phyloP scores from a whole-genome alignment of 2,888 invertebrate species.

The Crossocerus cetratus region DNA sequence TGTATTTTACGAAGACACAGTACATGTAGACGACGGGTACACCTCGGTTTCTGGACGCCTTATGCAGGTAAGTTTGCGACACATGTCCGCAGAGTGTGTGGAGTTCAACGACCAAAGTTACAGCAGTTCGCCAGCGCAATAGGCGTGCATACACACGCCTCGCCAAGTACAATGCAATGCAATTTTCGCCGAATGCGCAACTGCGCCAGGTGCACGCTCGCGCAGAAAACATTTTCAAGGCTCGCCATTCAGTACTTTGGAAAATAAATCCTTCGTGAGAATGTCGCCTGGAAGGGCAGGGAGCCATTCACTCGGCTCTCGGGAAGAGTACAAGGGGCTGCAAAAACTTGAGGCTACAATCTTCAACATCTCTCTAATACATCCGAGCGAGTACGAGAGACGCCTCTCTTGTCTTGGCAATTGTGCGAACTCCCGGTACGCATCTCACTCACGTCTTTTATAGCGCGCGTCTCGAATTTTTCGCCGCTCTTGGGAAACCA shows the following conservation, averaged over 20 bases:
- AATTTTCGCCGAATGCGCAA: constrained; percentile 57
- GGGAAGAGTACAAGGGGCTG: no score
- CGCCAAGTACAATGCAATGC: constrained; percentile 49
- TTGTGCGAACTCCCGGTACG: no score
- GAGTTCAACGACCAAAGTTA: constrained; percentile 58
- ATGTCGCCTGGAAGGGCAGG: background rate
- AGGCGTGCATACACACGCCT: constrained; percentile 20
- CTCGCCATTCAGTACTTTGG: constrained; percentile 12
- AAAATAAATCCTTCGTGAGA: constrained; percentile 20
- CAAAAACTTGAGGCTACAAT: no score
- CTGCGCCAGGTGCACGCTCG: constrained; percentile 51
- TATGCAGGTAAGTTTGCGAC: constrained; percentile 43
- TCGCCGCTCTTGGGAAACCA: background rate
- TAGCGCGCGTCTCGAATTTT: constrained; percentile 4
- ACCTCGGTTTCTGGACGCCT: constrained; percentile 30
- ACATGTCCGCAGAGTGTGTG: constrained; percentile 41
- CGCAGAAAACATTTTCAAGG: constrained; percentile 33
- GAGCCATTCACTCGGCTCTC: no score
- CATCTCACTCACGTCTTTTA: no score
- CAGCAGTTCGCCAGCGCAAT: constrained; percentile 20
- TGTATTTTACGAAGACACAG: no score
- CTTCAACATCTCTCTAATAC: background rate
- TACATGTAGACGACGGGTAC: no score
- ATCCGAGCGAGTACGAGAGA: no score
- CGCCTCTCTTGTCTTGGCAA: no score